Percentiles rank a stretch among this genome's conserved stretches.
Evolutionary conservation across 2,113 vertebrate genomes (phyloP).

Genomic region (Melanotaenia duboulayi): DNA sequence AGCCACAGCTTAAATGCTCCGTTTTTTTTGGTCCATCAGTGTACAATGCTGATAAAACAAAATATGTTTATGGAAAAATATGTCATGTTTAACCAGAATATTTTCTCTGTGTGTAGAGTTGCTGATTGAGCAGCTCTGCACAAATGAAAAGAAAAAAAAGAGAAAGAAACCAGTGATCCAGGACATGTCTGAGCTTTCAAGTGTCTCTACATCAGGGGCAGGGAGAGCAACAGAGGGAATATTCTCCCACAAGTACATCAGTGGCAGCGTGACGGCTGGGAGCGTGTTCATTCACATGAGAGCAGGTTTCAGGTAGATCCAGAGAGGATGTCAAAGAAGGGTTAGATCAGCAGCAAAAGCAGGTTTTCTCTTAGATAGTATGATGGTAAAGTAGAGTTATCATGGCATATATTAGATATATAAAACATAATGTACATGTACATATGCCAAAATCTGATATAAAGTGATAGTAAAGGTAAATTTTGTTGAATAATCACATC

Average conservation of each 20-base stretch:
- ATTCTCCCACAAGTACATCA: conserved; percentile 52
- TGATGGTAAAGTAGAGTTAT: background rate
- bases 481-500: no score
- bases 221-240: conserved; percentile 48
- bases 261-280: conserved; percentile 5
- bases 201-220: conserved; percentile 39
- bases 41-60: background rate
- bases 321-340: conserved; percentile 11
- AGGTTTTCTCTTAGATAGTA: conserved; percentile 5
- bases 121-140: conserved; percentile 34
- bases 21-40: background rate
- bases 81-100: conserved; percentile 10
- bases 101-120: conserved; percentile 16
- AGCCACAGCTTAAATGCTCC: conserved; percentile 9
- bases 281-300: conserved; percentile 16
- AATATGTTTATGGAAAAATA: conserved; percentile 1
- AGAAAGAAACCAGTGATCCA: conserved; percentile 30
- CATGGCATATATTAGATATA: background rate
- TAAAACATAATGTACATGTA: background rate
- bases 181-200: conserved; percentile 51
- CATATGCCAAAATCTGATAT: background rate
- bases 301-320: conserved; percentile 21
- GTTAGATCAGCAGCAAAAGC: conserved; percentile 19
- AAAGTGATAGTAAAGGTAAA: no score
- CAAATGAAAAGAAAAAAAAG: conserved; percentile 28